Percentiles rank a stretch among this genome's conserved stretches.
phyloP scores from a whole-genome alignment of 2,797 vertebrate genomes.

The Toxotes lorentzi region DNA sequence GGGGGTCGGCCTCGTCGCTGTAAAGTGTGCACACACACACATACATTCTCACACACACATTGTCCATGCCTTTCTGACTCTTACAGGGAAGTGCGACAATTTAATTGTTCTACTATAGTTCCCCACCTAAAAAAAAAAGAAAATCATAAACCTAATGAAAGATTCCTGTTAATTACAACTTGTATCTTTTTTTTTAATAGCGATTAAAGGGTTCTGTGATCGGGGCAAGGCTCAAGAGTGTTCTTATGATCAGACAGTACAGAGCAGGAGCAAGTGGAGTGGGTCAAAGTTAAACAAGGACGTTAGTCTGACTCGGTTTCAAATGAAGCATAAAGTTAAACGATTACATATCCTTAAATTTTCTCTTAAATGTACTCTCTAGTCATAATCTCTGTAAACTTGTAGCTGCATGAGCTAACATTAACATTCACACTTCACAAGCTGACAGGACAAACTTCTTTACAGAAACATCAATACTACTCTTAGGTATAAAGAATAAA shows the following conservation, averaged over 20 bases:
- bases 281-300: background rate
- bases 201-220: background rate
- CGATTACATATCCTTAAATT: no score
- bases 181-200: background rate
- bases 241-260: background rate
- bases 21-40: slow-evolving; percentile 19
- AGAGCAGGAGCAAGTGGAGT: background rate
- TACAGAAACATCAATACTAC: background rate
- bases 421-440: background rate
- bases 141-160: background rate
- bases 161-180: background rate
- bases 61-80: slow-evolving; percentile 4
- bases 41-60: background rate
- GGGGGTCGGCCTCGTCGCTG: slow-evolving; percentile 38
- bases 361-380: no score
- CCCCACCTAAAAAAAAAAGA: no score
- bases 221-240: background rate
- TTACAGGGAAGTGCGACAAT: background rate
- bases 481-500: no score
- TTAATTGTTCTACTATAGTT: background rate
- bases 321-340: background rate
- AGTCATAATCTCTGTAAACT: background rate
- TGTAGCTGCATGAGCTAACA: background rate
- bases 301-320: background rate
- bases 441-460: background rate